These are phyloP conservation scores for Dromius quadrimaculatus DNA, from an alignment of 2,888 invertebrate genomes.

Conservation along the genomic window DNA sequence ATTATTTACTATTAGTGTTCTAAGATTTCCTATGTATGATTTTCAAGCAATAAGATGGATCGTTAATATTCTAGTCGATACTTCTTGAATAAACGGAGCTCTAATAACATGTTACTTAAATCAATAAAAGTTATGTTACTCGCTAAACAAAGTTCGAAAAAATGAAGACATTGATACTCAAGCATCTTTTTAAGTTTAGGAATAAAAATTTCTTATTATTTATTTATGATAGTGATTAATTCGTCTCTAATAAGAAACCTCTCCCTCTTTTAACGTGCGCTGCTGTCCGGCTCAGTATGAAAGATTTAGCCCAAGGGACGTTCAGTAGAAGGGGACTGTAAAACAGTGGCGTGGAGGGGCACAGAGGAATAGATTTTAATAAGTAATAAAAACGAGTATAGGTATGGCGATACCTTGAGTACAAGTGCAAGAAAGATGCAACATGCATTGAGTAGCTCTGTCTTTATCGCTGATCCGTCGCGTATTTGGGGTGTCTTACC, in stretches of 20 bases:
- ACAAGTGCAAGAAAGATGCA: constrained; percentile 16
- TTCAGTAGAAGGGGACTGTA: constrained; percentile 24
- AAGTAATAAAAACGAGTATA: constrained; percentile 57
- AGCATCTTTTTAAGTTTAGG: too few species aligned
- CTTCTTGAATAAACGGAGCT: too few species aligned
- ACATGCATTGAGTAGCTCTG: constrained; percentile 9
- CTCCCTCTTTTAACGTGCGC: constrained; percentile 17
- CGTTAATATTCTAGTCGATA: too few species aligned
- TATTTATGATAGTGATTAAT: too few species aligned
- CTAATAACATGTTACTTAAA: too few species aligned
- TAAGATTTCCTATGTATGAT: too few species aligned
- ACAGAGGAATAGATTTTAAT: constrained; percentile 56
- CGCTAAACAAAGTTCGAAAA: too few species aligned
- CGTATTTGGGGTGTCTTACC: constrained; percentile 38
- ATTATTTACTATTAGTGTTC: too few species aligned
- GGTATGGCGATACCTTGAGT: constrained; percentile 49
- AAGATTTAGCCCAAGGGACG: constrained; percentile 50
- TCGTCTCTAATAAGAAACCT: neutral
- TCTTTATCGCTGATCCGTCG: constrained; percentile 21
- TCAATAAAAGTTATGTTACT: too few species aligned
- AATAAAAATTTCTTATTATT: too few species aligned
- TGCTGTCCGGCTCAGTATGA: constrained; percentile 34
- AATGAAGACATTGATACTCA: too few species aligned
- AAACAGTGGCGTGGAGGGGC: constrained; percentile 51
- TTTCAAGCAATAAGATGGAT: too few species aligned